Evolutionary conservation across 2,113 vertebrate genomes (phyloP), one percentile per base, ranked within the genome.

Genomic region (Dasyurus viverrinus): DNA sequence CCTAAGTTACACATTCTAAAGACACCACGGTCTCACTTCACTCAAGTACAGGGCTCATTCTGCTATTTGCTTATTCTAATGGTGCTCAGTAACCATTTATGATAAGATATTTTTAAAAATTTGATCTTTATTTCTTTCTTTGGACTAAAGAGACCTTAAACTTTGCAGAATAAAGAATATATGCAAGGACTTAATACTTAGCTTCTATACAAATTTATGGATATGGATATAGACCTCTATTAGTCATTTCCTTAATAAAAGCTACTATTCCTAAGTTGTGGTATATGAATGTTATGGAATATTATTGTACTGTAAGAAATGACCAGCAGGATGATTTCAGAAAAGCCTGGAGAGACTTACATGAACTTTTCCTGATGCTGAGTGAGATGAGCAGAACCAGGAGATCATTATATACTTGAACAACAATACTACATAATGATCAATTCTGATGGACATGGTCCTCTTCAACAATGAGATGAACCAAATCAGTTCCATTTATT

Each of bases 91-190:
- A 76, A 96, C 94, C 94, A 96, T 96, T 93, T 95, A 50, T 94
- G 92, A 93, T 95, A 94, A 89, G 54, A 46, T 25, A 93, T 94
- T 93, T 95, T 55, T 92, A 95, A 52, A 52, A 52, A 96, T 54
- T 26, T 90, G 91, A 54, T 96, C 94, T 94, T 89, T 90, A 84
- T 94, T 95, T 97, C 84, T 92, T 96, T 97, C 50, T 96, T 47
- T 50, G 50, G 27, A 91, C 8, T 92, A 93, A 68, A 36, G 27
- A 12, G 36, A 68, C 30, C 60, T 68, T 68, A 36, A 36, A 36
- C 10, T 57, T 57, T 60, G 27, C 27, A 27, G 57, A 60, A 76
- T 76, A n/a, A 76, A 76, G 68, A 76, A 76, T 76, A 76, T 76
- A 76, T 76, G 68, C 68, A n/a, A 7, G 92, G 91, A 94, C 89